Evolutionary conservation across 2,888 invertebrate species (phyloP), one percentile per base, ranked within the genome.

Genomic region (Tribolium freemani): DNA sequence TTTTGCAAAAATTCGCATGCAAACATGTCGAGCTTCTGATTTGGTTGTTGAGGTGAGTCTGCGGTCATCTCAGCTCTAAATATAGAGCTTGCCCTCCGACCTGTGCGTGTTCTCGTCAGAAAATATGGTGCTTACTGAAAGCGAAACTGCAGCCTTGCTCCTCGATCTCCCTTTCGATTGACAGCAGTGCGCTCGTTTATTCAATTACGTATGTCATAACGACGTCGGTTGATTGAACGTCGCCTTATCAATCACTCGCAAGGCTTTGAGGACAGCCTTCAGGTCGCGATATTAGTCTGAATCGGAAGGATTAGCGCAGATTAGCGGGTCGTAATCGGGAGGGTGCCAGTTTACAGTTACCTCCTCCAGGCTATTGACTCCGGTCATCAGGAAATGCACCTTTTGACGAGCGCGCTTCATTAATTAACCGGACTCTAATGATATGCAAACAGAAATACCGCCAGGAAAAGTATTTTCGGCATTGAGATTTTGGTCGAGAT

Each of bases 171-270:
- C 69, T 74, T 76, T 75, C 75, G 71, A 76, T 78, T 78, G 79
- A 80, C 79, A 80, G 79, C 71, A 76, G 16, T 2, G 16, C 67
- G 69, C 76, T 77, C 76, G 77, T 77, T 79, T 77, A 77, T 77
- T 80, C 80, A 78, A 80, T 81, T 79, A 78, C 77, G 71, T 75
- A 69, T 77, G 79, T 78, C 80, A 80, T 81, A 79, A 79, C 79
- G 76, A 72, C 75, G 76, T 54, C 69, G 72, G 76, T 77, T 80
- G 79, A 80, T 77, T 73, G 80, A 79, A 75, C 71, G 73, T 20
- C 72, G 77, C 70, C 73, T 63, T 76, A 78, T 79, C 79, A 79
- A 79, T 79, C 77, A 79, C 75, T 63, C 13, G 9, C 44, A 20
- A 21, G 20, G 44, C 64, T 60, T 63, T 31, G 31, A 48, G 63